phyloP scores from a whole-genome alignment of 2,797 vertebrate genomes.

The Falco peregrinus region DNA sequence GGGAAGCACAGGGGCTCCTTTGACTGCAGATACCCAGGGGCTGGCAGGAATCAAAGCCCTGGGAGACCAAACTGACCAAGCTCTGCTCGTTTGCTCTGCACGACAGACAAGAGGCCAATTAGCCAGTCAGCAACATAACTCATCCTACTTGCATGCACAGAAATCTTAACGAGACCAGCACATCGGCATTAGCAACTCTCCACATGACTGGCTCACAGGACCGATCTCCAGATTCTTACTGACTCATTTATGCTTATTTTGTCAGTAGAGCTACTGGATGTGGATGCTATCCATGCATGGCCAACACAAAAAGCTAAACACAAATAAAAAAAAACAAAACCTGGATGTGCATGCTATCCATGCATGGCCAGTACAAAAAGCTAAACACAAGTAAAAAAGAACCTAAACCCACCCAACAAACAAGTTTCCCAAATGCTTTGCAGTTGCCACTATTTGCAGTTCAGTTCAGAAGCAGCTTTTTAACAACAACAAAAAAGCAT shows the following conservation, averaged over 20 bases:
- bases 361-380: neutral
- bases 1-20: neutral
- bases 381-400: too few species aligned
- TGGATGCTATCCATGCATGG: accelerated
- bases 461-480: neutral
- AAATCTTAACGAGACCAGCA: neutral
- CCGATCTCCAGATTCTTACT: neutral
- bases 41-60: neutral
- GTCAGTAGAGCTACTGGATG: neutral
- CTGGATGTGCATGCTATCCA: accelerated
- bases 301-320: neutral
- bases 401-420: neutral
- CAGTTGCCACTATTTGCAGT: neutral
- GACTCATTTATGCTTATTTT: neutral
- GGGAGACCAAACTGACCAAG: neutral
- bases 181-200: neutral
- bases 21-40: neutral
- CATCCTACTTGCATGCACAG: accelerated
- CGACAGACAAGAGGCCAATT: neutral
- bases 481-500: neutral
- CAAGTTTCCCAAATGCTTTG: neutral
- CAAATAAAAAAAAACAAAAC: too few species aligned
- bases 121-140: neutral
- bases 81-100: neutral
- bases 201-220: neutral